phyloP scores from a whole-genome alignment of 2,797 vertebrate genomes.

The Sebastes aleutianus region DNA sequence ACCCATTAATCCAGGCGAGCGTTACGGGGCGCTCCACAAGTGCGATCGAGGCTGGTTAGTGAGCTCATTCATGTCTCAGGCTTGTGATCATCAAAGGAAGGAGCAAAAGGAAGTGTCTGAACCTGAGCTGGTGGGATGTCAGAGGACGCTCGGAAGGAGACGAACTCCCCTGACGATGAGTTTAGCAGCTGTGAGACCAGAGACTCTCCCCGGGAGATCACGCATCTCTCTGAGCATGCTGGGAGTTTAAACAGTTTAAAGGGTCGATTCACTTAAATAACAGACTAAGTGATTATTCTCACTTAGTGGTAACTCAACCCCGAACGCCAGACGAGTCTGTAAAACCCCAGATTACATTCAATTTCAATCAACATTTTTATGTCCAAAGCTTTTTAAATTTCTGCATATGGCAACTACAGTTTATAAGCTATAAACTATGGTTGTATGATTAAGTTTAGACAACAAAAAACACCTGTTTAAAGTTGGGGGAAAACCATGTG shows the following conservation, averaged over 20 bases:
- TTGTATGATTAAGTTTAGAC: neutral
- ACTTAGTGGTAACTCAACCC: neutral
- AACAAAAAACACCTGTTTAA: neutral
- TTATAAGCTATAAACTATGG: neutral
- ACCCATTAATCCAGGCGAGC: neutral
- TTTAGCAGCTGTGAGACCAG: constrained; percentile 74
- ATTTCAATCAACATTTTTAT: neutral
- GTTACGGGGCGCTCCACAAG: neutral
- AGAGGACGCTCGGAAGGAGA: constrained; percentile 19
- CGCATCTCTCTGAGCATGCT: neutral
- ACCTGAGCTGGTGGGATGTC: constrained; percentile 33
- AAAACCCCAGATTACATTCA: neutral
- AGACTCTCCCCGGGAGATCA: constrained; percentile 28
- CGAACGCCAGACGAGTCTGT: neutral
- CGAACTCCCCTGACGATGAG: constrained; percentile 46
- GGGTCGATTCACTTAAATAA: neutral
- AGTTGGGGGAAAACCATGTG: neutral
- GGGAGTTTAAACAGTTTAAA: constrained; percentile 10
- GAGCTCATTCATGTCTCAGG: neutral
- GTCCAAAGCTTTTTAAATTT: neutral
- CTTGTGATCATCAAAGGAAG: neutral
- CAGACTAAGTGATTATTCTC: neutral
- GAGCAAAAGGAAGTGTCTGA: constrained; percentile 23
- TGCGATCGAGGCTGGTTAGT: neutral
- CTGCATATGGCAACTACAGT: neutral